Conservation (phyloP, 2,113 vertebrate species). For the Morone saxatilis region DNA sequence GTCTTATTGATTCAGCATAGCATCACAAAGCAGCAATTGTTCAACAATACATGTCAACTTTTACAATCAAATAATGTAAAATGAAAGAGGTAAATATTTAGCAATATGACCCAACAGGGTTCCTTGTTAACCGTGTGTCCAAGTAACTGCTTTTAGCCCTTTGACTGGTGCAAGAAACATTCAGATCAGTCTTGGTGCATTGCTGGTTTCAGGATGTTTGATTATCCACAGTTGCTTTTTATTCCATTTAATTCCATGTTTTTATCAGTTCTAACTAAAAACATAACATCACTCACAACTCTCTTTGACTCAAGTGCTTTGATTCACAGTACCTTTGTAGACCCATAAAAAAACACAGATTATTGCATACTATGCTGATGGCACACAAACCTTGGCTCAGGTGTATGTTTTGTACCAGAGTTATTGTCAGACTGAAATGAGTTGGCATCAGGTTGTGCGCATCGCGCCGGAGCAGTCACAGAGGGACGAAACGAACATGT, state of each 20-base stretch:
- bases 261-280: constrained; percentile 42
- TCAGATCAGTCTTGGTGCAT: constrained; percentile 76
- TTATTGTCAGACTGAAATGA: constrained; percentile 66
- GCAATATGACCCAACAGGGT: constrained; percentile 70
- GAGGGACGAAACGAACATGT: constrained; percentile 34
- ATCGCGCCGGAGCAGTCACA: constrained; percentile 46
- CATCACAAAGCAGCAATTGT: constrained; percentile 73
- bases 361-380: constrained; percentile 82
- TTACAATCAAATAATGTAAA: constrained; percentile 69
- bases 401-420: constrained; percentile 66
- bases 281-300: constrained; percentile 47
- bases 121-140: constrained; percentile 62
- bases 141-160: constrained; percentile 78
- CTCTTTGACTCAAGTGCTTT: constrained; percentile 59
- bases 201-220: constrained; percentile 73
- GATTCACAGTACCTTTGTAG: constrained; percentile 73
- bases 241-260: constrained; percentile 39
- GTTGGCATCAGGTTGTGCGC: constrained; percentile 55
- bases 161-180: constrained; percentile 79
- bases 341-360: constrained; percentile 73
- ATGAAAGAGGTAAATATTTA: constrained; percentile 78
- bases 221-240: constrained; percentile 65
- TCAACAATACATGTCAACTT: constrained; percentile 60
- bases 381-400: constrained; percentile 72
- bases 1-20: constrained; percentile 68